Evolutionary conservation across 1,140 invertebrate genomes (phyloP).

Genomic region (Heliconius hermathena): DNA sequence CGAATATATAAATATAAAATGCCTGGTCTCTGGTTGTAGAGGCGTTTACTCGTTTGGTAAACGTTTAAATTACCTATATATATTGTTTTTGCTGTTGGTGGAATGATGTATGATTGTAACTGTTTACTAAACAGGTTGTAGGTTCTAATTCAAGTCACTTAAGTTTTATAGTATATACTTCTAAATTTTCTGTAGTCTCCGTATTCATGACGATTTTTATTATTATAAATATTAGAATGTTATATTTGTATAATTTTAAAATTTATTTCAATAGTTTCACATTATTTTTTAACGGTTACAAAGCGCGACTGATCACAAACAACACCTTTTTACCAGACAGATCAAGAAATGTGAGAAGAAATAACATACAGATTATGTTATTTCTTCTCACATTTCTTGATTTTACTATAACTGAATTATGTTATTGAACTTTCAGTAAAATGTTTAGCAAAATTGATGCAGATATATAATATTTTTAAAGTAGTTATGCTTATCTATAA

Average conservation of each 20-base stretch:
- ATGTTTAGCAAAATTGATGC: background rate
- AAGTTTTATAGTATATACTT: too few relatives aligned
- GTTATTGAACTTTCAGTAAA: background rate
- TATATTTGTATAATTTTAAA: background rate
- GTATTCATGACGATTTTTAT: too few relatives aligned
- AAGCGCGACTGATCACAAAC: conserved; percentile 26
- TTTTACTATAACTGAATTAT: conserved; percentile 21
- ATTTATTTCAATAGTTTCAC: too few relatives aligned
- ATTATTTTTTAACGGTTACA: background rate
- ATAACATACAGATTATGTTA: conserved; percentile 37
- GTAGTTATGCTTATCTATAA: too few relatives aligned
- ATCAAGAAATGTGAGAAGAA: too few relatives aligned
- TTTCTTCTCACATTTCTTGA: conserved; percentile 34
- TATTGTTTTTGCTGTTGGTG: background rate
- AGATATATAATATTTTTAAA: too few relatives aligned
- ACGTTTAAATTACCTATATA: background rate
- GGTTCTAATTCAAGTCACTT: background rate
- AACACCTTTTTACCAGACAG: conserved; percentile 38
- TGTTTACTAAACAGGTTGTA: background rate
- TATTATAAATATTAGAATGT: too few relatives aligned
- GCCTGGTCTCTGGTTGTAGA: background rate
- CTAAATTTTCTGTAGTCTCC: too few relatives aligned
- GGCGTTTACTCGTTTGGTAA: background rate
- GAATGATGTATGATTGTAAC: background rate
- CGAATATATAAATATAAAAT: conserved; percentile 31